These are phyloP conservation scores for Rhagophthalmus giganteus DNA, from an alignment of 2,888 invertebrate species.

Conservation along the genomic window DNA sequence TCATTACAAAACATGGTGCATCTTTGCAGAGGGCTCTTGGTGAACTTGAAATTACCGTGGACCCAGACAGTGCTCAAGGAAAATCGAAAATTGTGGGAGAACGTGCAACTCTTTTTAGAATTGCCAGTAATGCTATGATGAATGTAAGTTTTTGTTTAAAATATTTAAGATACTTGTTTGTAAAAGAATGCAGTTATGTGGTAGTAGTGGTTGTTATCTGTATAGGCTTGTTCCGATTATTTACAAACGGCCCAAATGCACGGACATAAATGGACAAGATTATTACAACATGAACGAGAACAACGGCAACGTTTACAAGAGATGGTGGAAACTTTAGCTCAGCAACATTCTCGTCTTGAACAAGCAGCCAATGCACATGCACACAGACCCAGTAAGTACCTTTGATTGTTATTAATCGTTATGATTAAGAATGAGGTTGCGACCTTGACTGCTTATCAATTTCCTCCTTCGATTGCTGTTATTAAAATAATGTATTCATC, in stretches of 20 bases:
- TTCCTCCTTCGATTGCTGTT: not conserved
- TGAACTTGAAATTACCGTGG: constrained; percentile 69
- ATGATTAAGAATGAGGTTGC: constrained; percentile 1
- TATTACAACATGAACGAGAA: constrained; percentile 92
- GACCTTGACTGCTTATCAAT: not conserved
- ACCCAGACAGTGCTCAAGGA: constrained; percentile 60
- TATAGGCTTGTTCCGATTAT: constrained; percentile 87
- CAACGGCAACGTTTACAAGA: constrained; percentile 91
- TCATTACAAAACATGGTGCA: constrained; percentile 85
- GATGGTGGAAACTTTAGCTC: constrained; percentile 95
- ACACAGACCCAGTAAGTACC: constrained; percentile 55
- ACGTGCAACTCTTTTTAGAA: constrained; percentile 91
- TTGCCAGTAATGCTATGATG: constrained; percentile 96
- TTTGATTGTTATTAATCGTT: constrained; percentile 6
- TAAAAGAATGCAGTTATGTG: too few relatives aligned
- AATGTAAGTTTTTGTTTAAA: too few relatives aligned
- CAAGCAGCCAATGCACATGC: constrained; percentile 78
- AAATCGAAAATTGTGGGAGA: constrained; percentile 90
- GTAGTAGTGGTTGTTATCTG: too few relatives aligned
- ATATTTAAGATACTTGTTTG: too few relatives aligned
- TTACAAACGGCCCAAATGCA: constrained; percentile 87
- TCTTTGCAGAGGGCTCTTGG: constrained; percentile 79
- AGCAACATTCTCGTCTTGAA: constrained; percentile 95
- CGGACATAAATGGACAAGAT: constrained; percentile 88
- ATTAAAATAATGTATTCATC: not conserved